Evolutionary conservation across 2,888 invertebrate species (phyloP).

Genomic region (Cybosia mesomella): DNA sequence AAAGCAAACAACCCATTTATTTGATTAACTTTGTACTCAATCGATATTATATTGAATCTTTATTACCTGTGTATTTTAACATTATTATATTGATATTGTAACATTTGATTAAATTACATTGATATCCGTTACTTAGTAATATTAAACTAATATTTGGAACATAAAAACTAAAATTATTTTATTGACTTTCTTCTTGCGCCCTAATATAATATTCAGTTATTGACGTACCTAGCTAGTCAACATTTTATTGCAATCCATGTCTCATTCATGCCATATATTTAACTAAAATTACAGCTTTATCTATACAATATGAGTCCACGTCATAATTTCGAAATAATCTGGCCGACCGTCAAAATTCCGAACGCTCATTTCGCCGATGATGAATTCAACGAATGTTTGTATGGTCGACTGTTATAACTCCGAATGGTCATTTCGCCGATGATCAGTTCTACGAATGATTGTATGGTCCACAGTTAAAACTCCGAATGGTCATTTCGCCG

Average conservation of each 20-base stretch:
- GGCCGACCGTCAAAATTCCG: too few species aligned
- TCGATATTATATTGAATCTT: conserved; percentile 45
- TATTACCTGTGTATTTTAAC: conserved; percentile 31
- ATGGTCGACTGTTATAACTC: too few species aligned
- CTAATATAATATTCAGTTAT: background rate
- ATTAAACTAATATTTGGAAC: conserved; percentile 7
- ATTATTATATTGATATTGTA: conserved; percentile 22
- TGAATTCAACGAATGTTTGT: too few species aligned
- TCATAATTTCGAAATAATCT: too few species aligned
- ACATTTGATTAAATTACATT: conserved; percentile 20
- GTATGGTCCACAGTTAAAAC: too few species aligned
- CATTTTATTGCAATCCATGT: background rate
- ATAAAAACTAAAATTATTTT: background rate
- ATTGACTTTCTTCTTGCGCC: background rate
- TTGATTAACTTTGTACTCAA: conserved; percentile 52
- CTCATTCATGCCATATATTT: background rate
- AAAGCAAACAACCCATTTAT: conserved; percentile 51
- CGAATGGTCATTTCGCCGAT: too few species aligned
- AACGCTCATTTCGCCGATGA: too few species aligned
- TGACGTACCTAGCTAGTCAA: background rate
- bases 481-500: too few species aligned
- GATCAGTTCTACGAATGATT: too few species aligned
- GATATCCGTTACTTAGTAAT: conserved; percentile 15
- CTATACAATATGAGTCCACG: too few species aligned
- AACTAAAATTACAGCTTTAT: background rate